Base-by-base conservation (phyloP, 2,888 invertebrate genomes). In the Drosophila anomalata region DNA sequence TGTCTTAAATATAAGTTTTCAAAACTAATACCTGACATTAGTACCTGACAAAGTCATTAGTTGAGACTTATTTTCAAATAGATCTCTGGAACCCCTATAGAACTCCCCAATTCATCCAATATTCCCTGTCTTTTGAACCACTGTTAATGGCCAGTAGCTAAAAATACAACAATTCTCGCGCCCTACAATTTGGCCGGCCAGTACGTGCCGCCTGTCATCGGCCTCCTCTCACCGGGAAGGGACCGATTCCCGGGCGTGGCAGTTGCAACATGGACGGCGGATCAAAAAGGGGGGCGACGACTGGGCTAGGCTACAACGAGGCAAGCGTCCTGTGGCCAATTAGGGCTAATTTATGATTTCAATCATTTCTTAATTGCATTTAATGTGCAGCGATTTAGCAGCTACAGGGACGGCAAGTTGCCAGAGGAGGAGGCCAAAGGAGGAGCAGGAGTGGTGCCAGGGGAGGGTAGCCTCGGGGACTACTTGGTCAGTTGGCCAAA, bases 291-390 rank as follows among this genome's bases (percentile, higher is more conserved):
- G 26, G 42, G 6, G 56, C 8, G 29, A 17, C 17, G 17, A 17
- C 17, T 17, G 17, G 26, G 29, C 29, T 7, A 29, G 29, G 29
- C 29, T 2, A 29, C 7, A 52, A 44, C 62, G 22, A 41, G 52
- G 42, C 44, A 48, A 61, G 61, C 78, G 79, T 78, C 79, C 86
- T 70, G 74, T 69, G 76, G 82, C 82, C 82, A 87, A 87, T 82
- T 87, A 85, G 73, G 79, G 86, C 59, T 87, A 82, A 82, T 82
- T 82, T 82, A 82, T 87, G 82, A 82, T 82, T 82, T 82, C 82
- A 82, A 82, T 82, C 82, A 82, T 82, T 87, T 85, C 88, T 82
- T 82, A 82, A 82, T 82, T 82, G 82, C 82, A 85, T 87, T 82
- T 82, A 82, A 82, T 82, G 82, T 82, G 83, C 86, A 85, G 57